A percentile compares a stretch with the other conserved stretches of the same genome.
phyloP scores from a whole-genome alignment of 1,140 invertebrate species.

The Choristoneura fumiferana region DNA sequence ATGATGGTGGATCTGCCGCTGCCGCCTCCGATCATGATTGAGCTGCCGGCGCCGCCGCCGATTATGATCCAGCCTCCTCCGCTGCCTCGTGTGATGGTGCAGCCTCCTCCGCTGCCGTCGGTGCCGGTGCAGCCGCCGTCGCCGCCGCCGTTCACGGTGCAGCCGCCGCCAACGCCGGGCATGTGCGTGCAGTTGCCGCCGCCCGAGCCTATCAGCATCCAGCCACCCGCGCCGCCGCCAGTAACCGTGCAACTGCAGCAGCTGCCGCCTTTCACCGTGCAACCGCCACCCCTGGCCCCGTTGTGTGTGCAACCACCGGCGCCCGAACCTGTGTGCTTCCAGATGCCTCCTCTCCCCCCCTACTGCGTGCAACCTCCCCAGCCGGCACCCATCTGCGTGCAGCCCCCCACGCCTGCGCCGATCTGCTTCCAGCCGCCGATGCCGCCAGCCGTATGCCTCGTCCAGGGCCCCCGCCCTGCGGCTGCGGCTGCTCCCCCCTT shows the following conservation, averaged over 20 bases:
- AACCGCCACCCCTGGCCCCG: constrained; percentile 37
- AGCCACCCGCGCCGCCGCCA: constrained; percentile 54
- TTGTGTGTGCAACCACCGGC: constrained; percentile 35
- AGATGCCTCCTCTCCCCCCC: constrained; percentile 52
- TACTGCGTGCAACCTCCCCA: constrained; percentile 54
- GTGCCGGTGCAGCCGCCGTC: constrained; percentile 56
- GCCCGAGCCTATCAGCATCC: constrained; percentile 43
- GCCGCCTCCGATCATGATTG: constrained; percentile 51
- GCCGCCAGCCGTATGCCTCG: constrained; percentile 32
- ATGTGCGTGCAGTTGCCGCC: constrained; percentile 18
- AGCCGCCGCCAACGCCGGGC: constrained; percentile 42
- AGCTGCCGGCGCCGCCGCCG: constrained; percentile 49
- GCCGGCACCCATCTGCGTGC: constrained; percentile 52
- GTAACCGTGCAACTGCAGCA: constrained; percentile 50
- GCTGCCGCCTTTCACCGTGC: constrained; percentile 46
- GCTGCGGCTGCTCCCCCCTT: constrained; percentile 33
- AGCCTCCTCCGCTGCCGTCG: constrained; percentile 49
- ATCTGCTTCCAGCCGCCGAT: constrained; percentile 52
- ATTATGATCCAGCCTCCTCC: constrained; percentile 57
- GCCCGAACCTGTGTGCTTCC: constrained; percentile 51
- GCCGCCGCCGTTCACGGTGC: constrained; percentile 52
- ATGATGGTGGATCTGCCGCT: constrained; percentile 56
- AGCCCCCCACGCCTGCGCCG: constrained; percentile 49
- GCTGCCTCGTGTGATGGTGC: constrained; percentile 51
- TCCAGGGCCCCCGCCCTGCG: constrained; percentile 20